Conservation (phyloP, 2,113 vertebrate genomes). For the Pipa parva region DNA sequence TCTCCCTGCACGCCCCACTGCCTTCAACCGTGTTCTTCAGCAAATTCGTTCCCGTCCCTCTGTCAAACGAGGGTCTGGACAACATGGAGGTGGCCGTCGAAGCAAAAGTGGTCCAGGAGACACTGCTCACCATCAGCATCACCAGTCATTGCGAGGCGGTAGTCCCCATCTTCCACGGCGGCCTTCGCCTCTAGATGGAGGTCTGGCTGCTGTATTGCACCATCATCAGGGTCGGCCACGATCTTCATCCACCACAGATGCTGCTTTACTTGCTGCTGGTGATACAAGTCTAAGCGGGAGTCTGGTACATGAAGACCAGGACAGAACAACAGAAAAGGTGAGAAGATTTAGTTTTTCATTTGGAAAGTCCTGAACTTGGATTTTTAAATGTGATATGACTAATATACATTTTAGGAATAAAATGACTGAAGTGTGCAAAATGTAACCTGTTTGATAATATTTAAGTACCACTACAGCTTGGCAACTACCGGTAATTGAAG, state of each 20-base stretch:
- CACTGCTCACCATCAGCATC: constrained; percentile 34
- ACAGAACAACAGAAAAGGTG: constrained; percentile 67
- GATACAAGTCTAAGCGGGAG: constrained; percentile 1
- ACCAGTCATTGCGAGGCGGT: constrained; percentile 55
- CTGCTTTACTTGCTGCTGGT: constrained; percentile 61
- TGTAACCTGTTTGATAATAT: too few relatives aligned
- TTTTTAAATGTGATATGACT: too few relatives aligned
- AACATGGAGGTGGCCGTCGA: constrained; percentile 63
- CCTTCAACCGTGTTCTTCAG: constrained; percentile 78
- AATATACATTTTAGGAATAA: too few relatives aligned
- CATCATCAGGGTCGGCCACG: constrained; percentile 74
- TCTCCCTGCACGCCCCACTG: constrained; percentile 71
- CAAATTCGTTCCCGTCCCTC: constrained; percentile 77
- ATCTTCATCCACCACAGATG: constrained; percentile 76
- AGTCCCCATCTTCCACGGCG: constrained; percentile 67
- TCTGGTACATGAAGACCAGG: constrained; percentile 57
- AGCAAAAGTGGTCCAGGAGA: constrained; percentile 67
- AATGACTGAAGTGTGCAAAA: too few relatives aligned
- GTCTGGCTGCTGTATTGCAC: constrained; percentile 69
- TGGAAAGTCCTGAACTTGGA: too few relatives aligned
- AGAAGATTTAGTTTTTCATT: background rate
- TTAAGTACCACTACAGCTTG: too few relatives aligned
- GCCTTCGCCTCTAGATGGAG: constrained; percentile 67
- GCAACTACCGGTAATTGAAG: too few relatives aligned
- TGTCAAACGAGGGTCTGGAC: constrained; percentile 72